phyloP scores from a whole-genome alignment of 2,797 vertebrate genomes.

The Megalops cyprinoides region DNA sequence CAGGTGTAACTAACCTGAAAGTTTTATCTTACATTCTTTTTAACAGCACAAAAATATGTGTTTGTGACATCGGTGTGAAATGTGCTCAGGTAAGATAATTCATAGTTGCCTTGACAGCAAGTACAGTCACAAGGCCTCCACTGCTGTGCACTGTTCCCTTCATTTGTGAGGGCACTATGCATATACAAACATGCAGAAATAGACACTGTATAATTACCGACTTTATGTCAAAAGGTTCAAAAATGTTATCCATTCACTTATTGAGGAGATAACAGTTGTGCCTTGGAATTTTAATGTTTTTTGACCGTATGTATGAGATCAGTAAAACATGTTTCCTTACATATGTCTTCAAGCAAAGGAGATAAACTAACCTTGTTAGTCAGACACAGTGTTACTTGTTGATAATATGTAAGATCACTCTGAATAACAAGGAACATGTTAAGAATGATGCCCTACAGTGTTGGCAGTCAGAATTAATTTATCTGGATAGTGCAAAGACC shows the following conservation, averaged over 20 bases:
- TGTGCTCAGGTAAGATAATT: background rate
- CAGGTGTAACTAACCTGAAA: conserved; percentile 22
- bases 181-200: background rate
- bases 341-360: background rate
- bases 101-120: background rate
- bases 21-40: background rate
- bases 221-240: background rate
- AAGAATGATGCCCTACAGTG: background rate
- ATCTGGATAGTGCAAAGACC: background rate
- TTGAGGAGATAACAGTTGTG: background rate
- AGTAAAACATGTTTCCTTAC: no score
- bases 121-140: background rate
- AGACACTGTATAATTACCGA: conserved; percentile 8
- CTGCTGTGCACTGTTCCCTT: background rate
- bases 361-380: background rate
- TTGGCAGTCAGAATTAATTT: background rate
- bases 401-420: background rate
- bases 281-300: background rate
- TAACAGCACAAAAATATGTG: background rate
- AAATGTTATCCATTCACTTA: background rate
- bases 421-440: background rate
- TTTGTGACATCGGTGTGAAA: background rate
- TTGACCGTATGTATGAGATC: background rate
- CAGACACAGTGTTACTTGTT: background rate
- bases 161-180: background rate